Base-by-base conservation (phyloP, 1,140 invertebrate species). In the Leptestheria dahalacensis region DNA sequence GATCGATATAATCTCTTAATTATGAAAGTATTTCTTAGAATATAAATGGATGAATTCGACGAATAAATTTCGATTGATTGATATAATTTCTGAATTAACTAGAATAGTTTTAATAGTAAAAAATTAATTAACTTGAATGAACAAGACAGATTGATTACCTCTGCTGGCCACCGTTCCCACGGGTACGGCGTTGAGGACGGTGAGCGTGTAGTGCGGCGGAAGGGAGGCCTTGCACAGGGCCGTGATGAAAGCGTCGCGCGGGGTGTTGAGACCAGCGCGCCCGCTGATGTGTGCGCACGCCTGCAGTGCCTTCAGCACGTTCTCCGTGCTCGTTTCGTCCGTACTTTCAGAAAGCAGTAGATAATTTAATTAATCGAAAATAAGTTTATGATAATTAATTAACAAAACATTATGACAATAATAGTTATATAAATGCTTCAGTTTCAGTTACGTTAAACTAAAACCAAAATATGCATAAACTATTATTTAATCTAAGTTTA, bases 151-250 rank as follows among this genome's bases (percentile, higher is more conserved):
- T 57, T 57, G n/a, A 57, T 11, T 55, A 61, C 52, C 47, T 61
- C 54, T 61, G 15, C 20, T 49, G 41, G 55, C 29, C 4, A 50
- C 33, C 24, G 61, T 46, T 25, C 46, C 61, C 15, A 24, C 65
- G 29, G 66, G 62, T 1, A 64, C 64, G 0, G 59, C 62, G 64
- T 85, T 86, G 50, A 95, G 78, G 29, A 93, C 86, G 6, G 87
- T 88, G 61, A 94, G 77, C 15, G 90, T 90, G 75, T 97, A 98
- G 74, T 94, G 90, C 9, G 90, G 88, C 2, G 95, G 95, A 60
- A 99, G 75, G 0, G 92, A 94, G 2, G 89, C 88, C 70, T 94
- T 91, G 70, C 94, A 97, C 66, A 97, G 81, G 3, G 91, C 85
- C 49, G 88, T 91, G 47, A 96, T 87, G 66, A 95, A 94, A 24